Conservation (phyloP, 1,140 invertebrate genomes). For the Danaus plexippus region DNA sequence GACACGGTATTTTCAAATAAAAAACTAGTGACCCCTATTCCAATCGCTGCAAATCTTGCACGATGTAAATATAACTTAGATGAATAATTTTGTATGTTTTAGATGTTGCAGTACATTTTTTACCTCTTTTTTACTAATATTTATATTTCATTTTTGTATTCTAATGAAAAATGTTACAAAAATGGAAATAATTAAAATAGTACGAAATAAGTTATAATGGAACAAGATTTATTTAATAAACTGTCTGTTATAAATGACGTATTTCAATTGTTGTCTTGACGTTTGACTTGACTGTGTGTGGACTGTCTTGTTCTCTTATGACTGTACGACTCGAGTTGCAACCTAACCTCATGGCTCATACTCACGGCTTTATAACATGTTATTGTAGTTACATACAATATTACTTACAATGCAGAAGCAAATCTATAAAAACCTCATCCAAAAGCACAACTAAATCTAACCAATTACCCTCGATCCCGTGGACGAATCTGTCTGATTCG, state of each 20-base stretch:
- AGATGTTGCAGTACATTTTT: conserved; percentile 27
- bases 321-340: too few species aligned
- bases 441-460: conserved; percentile 2
- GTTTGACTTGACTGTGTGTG: conserved; percentile 30
- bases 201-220: conserved; percentile 30
- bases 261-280: conserved; percentile 40
- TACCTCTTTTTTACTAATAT: conserved; percentile 20
- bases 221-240: conserved; percentile 44
- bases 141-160: conserved; percentile 38
- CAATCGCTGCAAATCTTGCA: conserved; percentile 15
- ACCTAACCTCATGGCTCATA: too few species aligned
- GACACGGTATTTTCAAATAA: conserved; percentile 6
- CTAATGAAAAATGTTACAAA: conserved; percentile 26
- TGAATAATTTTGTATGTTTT: conserved; percentile 19
- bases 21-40: conserved; percentile 11
- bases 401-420: too few species aligned
- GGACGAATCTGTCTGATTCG: conserved; percentile 38
- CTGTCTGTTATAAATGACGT: conserved; percentile 40
- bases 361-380: too few species aligned
- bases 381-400: too few species aligned
- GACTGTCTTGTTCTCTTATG: too few species aligned
- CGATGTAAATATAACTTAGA: conserved; percentile 29
- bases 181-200: conserved; percentile 28
- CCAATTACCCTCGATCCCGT: conserved; percentile 12
- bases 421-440: too few species aligned